Conservation (phyloP, 2,113 vertebrate genomes). For the Saguinus imperator region DNA sequence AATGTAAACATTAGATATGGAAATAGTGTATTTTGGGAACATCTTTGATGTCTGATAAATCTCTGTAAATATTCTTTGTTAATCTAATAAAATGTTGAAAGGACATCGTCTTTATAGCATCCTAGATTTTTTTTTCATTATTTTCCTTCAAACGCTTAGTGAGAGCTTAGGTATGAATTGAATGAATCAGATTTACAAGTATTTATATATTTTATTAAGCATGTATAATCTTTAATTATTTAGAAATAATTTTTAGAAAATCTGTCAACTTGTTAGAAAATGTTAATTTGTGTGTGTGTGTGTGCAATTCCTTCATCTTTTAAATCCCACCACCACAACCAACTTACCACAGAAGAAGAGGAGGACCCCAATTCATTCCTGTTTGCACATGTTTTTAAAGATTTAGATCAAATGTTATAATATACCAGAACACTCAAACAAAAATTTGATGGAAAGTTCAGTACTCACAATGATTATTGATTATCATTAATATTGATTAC, state of each 20-base stretch:
- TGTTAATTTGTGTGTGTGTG: neutral
- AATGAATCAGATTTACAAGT: neutral
- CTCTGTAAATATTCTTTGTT: neutral
- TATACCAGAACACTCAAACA: slow-evolving; percentile 9
- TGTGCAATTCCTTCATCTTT: slow-evolving; percentile 3
- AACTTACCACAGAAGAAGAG: neutral
- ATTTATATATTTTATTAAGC: neutral
- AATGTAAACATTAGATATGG: neutral
- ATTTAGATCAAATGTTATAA: slow-evolving; percentile 23
- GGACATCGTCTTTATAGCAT: neutral
- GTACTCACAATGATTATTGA: neutral
- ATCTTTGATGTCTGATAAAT: neutral
- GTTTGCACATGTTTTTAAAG: neutral
- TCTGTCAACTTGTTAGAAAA: neutral
- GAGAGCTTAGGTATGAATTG: neutral
- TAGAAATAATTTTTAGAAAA: slow-evolving; percentile 21
- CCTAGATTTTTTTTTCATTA: neutral
- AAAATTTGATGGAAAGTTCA: slow-evolving; percentile 40
- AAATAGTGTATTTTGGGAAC: neutral
- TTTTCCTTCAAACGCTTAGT: neutral
- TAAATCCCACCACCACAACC: neutral
- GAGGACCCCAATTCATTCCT: neutral
- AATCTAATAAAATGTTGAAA: neutral
- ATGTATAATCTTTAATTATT: neutral
- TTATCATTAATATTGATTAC: slow-evolving; percentile 37